These are phyloP conservation scores for Triplophysa dalaica DNA, from an alignment of 2,113 vertebrate genomes.

Conservation along the genomic window DNA sequence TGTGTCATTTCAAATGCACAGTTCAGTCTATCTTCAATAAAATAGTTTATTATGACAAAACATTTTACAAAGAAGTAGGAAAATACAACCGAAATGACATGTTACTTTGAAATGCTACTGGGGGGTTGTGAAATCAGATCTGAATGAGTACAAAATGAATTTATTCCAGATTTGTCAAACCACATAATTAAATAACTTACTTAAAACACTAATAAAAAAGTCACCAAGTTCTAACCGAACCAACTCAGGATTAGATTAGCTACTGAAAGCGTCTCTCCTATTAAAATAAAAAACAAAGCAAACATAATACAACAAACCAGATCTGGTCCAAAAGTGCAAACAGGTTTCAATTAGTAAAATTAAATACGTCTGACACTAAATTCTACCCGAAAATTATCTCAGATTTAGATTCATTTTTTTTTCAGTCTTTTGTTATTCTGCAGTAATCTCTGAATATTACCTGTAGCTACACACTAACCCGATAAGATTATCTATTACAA, in stretches of 20 bases:
- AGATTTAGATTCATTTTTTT: not conserved
- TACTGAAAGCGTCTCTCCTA: conserved; percentile 13
- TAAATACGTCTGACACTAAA: not conserved
- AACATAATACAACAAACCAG: conserved; percentile 59
- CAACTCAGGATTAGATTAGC: not conserved
- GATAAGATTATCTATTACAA: not conserved
- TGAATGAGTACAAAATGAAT: conserved; percentile 10
- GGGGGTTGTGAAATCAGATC: not conserved
- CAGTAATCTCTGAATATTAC: not conserved
- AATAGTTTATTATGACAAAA: conserved; percentile 34
- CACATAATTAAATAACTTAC: conserved; percentile 28
- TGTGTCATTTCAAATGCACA: not conserved
- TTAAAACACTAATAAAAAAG: conserved; percentile 12
- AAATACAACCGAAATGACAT: not conserved
- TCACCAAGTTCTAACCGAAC: not conserved
- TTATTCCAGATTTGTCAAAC: not conserved
- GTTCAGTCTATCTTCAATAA: not conserved
- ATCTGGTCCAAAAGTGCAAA: conserved; percentile 68
- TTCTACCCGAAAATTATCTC: conserved; percentile 29
- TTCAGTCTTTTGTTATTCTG: not conserved
- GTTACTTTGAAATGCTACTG: not conserved
- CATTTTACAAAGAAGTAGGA: not conserved
- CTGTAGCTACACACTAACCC: not conserved
- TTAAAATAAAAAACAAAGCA: conserved; percentile 45
- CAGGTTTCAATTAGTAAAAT: conserved; percentile 34